These are phyloP conservation scores for Gallinago stenura DNA, from an alignment of 2,797 vertebrate genomes.

Conservation along the genomic window DNA sequence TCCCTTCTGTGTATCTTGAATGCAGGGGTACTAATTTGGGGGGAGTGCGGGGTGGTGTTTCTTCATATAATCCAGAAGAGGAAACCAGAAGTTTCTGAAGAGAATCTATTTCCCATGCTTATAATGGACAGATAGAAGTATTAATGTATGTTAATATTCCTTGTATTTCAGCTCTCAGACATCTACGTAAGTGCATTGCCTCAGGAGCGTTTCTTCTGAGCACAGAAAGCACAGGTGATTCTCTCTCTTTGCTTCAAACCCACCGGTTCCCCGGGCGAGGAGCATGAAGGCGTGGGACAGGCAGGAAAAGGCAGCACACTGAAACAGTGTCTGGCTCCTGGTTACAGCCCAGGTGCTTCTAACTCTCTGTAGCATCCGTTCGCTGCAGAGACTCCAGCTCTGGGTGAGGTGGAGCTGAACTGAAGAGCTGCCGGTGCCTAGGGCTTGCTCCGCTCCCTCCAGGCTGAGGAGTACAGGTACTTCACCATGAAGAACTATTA, in stretches of 20 bases:
- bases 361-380: accelerated
- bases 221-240: neutral
- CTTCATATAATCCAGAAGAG: neutral
- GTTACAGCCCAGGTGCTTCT: neutral
- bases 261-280: neutral
- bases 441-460: neutral
- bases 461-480: neutral
- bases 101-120: neutral
- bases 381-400: neutral
- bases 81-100: neutral
- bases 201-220: neutral
- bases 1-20: neutral
- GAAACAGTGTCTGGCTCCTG: neutral
- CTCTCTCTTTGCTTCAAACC: neutral
- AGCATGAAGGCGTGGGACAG: neutral
- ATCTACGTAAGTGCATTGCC: neutral
- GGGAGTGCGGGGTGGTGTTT: accelerated
- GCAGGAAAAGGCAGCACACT: neutral
- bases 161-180: neutral
- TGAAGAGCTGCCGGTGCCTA: neutral
- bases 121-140: neutral
- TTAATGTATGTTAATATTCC: neutral
- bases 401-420: neutral
- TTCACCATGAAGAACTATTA: neutral
- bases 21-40: neutral